Base-by-base conservation (phyloP, 2,888 invertebrate genomes). In the Dioctria linearis region DNA sequence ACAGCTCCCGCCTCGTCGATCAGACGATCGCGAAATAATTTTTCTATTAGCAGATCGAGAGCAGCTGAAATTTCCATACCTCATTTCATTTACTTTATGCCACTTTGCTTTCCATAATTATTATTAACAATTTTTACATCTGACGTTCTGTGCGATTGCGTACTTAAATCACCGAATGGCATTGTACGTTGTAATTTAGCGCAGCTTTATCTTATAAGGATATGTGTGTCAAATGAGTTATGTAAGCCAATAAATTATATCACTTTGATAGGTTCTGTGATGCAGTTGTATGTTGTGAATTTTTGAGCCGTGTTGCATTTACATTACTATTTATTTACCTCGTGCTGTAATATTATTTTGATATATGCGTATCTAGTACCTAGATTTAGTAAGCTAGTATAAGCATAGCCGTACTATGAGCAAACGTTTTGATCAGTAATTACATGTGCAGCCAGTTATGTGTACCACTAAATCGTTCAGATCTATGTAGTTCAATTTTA, bases 201-300 rank as follows among this genome's bases (percentile, higher is more conserved):
- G 46, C 73, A 73, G 39, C 54, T 73, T 73, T 54, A 49, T 54
- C 57, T 37, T 73, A 73, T 73, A 73, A 73, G 73, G 73, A 73
- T 73, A 73, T 73, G 37, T 73, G 57, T 73, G 73, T 57, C 73
- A 73, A 40, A 37, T 73, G 40, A n/a, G 42, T 73, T 73, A 73
- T 73, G 73, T 51, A 57, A 73, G 54, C 11, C 39, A 25, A 73
- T 73, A 73, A 73, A 73, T 73, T 54, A 25, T 25, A 73, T 73
- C n/a, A 54, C 67, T 4, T 2, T 46, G 67, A 67, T 67, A 67
- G 43, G 40, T 63, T 42, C 46, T 13, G 9, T 13, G 46, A 13
- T 67, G 37, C 8, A 39, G 65, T 39, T 65, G 9, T 65, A 39
- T 37, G 8, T 65, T 65, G 9, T 65, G 9, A 4, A 13, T 57